Base-by-base conservation (phyloP, 2,113 vertebrate species). In the Candoia aspera region DNA sequence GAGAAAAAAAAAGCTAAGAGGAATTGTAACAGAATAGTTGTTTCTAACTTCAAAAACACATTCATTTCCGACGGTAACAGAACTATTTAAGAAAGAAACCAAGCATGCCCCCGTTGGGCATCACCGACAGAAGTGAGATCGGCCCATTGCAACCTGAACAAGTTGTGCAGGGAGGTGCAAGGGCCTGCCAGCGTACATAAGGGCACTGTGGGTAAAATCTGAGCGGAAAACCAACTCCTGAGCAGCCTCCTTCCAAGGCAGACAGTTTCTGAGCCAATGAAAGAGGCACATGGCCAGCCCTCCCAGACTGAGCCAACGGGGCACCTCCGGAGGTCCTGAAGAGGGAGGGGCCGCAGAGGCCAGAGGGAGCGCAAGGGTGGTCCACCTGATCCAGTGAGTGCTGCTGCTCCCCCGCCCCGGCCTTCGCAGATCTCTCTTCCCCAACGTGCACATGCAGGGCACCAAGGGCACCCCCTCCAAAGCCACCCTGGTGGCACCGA, bases 11-110 rank as follows among this genome's bases (percentile, higher is more conserved):
- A 23, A 29, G 84, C 84, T 54, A 92, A 49, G 90, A 89, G 60
- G 60, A 86, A 86, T 88, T 88, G 60, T 88, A 90, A 64, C 55
- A 88, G 57, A 88, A 90, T 86, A 29, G 73, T 87, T 55, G 23
- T 33, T 53, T 33, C 68, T 49, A 83, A 90, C 55, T 53, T 4
- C 68, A 37, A 79, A 57, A 33, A 58, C 8, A 73, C 26, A 10
- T 26, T 37, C 29, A 4, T 88, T 60, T 91, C 62, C 8, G 57
- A 84, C 8, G 57, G 62, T 84, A 62, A 54, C 60, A 84, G 91
- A 26, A 60, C 23, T 53, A 58, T 60, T 84, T 57, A 10, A 87
- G 17, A 33, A 46, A 42, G 17, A 53, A 49, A 46, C 0, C 3
- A 46, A 13, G 10, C 23, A 46, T 13, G 13, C 8, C 0, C 1